phyloP scores from a whole-genome alignment of 2,888 invertebrate species.

The Chorisops tibialis region DNA sequence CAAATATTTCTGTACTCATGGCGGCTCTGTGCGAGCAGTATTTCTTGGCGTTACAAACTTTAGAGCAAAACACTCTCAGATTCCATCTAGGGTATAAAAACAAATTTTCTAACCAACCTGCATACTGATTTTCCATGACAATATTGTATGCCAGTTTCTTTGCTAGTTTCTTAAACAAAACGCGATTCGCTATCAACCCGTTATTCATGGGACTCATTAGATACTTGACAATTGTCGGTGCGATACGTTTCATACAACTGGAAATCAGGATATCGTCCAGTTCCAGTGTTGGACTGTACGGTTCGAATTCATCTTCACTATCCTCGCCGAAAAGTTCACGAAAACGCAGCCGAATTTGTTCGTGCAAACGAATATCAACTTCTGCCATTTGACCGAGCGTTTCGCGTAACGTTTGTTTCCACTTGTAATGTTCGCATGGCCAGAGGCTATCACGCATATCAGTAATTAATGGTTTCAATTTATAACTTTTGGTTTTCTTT shows the following conservation, averaged over 20 bases:
- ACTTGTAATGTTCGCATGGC: slow-evolving; percentile 47
- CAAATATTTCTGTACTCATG: too few species aligned
- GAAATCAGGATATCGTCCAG: slow-evolving; percentile 43
- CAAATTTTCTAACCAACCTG: slow-evolving; percentile 39
- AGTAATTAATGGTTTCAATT: neutral
- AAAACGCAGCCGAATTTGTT: slow-evolving; percentile 41
- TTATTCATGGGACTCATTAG: slow-evolving; percentile 46
- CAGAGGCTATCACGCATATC: slow-evolving; percentile 44
- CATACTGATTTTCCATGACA: slow-evolving; percentile 44
- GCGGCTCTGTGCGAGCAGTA: too few species aligned
- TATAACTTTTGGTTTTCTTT: slow-evolving; percentile 1
- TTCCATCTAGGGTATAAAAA: too few species aligned
- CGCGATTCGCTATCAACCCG: slow-evolving; percentile 46
- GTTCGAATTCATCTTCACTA: slow-evolving; percentile 46
- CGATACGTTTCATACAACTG: slow-evolving; percentile 47
- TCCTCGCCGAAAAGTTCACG: slow-evolving; percentile 45
- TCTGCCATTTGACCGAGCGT: slow-evolving; percentile 41
- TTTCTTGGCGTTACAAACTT: too few species aligned
- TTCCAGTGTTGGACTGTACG: slow-evolving; percentile 46
- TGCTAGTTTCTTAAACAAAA: slow-evolving; percentile 47
- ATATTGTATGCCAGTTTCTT: slow-evolving; percentile 42
- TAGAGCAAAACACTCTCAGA: too few species aligned
- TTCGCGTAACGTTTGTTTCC: slow-evolving; percentile 39
- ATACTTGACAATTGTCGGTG: slow-evolving; percentile 47
- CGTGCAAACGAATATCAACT: slow-evolving; percentile 45